phyloP scores from a whole-genome alignment of 2,888 invertebrate species.

The Empis stercorea region DNA sequence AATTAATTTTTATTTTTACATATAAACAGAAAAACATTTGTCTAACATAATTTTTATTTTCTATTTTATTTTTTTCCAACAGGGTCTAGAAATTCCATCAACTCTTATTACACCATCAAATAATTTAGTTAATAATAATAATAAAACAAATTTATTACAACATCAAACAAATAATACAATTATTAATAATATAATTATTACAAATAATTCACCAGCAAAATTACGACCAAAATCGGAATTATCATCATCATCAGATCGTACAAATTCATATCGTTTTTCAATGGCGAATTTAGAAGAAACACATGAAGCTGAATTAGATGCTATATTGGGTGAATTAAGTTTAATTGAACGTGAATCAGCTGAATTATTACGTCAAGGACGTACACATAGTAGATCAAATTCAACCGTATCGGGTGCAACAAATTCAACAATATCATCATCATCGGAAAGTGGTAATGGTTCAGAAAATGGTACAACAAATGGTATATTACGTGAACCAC shows the following conservation, averaged over 20 bases:
- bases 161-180: not conserved
- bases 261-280: slow-evolving; percentile 84
- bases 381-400: slow-evolving; percentile 30
- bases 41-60: not conserved
- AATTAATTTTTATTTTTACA: too few relatives aligned
- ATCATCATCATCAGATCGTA: slow-evolving; percentile 36
- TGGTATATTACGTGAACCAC: slow-evolving; percentile 36
- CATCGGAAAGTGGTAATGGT: slow-evolving; percentile 30
- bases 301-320: slow-evolving; percentile 92
- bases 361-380: slow-evolving; percentile 17
- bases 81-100: slow-evolving; percentile 14
- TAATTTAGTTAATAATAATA: not conserved
- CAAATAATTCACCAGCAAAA: slow-evolving; percentile 5
- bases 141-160: not conserved
- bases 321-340: slow-evolving; percentile 89
- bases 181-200: too few relatives aligned
- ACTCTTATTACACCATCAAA: slow-evolving; percentile 8
- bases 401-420: slow-evolving; percentile 34
- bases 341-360: slow-evolving; percentile 58
- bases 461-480: slow-evolving; percentile 4
- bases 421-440: slow-evolving; percentile 29
- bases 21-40: too few relatives aligned
- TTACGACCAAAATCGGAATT: slow-evolving; percentile 14
- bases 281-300: slow-evolving; percentile 95
- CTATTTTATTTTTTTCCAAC: slow-evolving; percentile 6